These are phyloP conservation scores for Drosophila santomea DNA, from an alignment of 1,140 invertebrate genomes.

Conservation along the genomic window DNA sequence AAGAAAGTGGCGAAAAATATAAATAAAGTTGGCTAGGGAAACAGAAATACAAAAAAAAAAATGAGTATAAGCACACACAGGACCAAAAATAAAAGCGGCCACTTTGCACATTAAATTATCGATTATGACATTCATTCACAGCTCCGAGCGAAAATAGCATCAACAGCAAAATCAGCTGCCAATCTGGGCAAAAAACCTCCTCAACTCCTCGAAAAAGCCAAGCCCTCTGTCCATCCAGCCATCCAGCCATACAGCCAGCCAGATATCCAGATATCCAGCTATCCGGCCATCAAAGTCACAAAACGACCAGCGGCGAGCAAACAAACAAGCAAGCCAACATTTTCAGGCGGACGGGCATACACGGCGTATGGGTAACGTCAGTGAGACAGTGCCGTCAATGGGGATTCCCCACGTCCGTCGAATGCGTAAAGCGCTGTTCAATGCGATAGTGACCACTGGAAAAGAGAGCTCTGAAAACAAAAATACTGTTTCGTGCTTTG, in stretches of 20 bases:
- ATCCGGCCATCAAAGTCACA: constrained; percentile 54
- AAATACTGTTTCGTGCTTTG: neutral
- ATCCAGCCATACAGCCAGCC: too few relatives aligned
- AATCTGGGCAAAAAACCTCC: constrained; percentile 35
- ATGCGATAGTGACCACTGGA: neutral
- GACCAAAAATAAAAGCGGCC: constrained; percentile 29
- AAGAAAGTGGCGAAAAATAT: constrained; percentile 14
- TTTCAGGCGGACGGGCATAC: constrained; percentile 39
- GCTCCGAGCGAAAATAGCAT: constrained; percentile 70
- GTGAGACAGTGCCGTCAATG: constrained; percentile 16
- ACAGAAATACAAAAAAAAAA: constrained; percentile 14
- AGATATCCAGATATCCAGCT: too few relatives aligned
- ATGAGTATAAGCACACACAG: neutral
- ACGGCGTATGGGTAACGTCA: constrained; percentile 39
- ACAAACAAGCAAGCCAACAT: constrained; percentile 53
- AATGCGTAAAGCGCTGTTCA: constrained; percentile 5
- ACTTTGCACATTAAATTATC: constrained; percentile 82
- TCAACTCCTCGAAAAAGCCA: too few relatives aligned
- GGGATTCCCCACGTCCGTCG: neutral
- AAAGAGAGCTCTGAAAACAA: too few relatives aligned
- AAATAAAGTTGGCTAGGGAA: neutral
- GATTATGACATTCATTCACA: constrained; percentile 82
- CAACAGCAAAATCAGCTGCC: constrained; percentile 52
- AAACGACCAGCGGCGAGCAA: constrained; percentile 58
- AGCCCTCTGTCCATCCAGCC: too few relatives aligned